Evolutionary conservation across 1,140 invertebrate genomes (phyloP).

Genomic region (Macrobrachium rosenbergii): DNA sequence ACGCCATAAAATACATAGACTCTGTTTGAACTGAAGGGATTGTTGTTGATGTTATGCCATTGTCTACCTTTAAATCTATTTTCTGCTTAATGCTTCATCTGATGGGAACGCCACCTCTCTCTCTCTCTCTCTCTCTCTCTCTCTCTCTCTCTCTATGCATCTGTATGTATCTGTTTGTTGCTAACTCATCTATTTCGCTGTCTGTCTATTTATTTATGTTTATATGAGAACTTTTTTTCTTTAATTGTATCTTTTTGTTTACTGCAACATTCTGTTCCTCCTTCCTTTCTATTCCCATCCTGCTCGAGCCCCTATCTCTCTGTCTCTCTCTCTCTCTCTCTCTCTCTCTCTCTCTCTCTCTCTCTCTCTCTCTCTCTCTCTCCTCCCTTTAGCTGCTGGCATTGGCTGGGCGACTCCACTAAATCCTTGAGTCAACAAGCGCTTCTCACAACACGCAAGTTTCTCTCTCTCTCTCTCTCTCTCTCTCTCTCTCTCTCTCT

Average conservation of each 20-base stretch:
- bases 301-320: not conserved
- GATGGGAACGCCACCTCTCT: not conserved
- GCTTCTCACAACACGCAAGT: no score
- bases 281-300: not conserved
- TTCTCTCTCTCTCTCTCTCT: no score
- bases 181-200: no score
- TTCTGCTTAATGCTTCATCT: no score
- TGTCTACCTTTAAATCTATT: no score
- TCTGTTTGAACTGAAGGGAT: no score
- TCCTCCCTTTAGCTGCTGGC: slow-evolving; percentile 1
- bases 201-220: not conserved
- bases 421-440: no score
- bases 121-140: slow-evolving; percentile 4
- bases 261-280: not conserved
- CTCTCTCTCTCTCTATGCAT: not conserved
- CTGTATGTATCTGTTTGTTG: not conserved
- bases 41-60: no score
- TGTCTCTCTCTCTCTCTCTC: not conserved
- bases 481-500: no score
- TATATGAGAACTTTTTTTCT: not conserved
- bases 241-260: not conserved
- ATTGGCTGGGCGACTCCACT: slow-evolving; percentile 2
- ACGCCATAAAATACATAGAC: no score
- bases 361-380: slow-evolving; percentile 25
- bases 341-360: not conserved